Conservation (phyloP, 2,797 vertebrate genomes). For the Poeciliopsis gracilis region DNA sequence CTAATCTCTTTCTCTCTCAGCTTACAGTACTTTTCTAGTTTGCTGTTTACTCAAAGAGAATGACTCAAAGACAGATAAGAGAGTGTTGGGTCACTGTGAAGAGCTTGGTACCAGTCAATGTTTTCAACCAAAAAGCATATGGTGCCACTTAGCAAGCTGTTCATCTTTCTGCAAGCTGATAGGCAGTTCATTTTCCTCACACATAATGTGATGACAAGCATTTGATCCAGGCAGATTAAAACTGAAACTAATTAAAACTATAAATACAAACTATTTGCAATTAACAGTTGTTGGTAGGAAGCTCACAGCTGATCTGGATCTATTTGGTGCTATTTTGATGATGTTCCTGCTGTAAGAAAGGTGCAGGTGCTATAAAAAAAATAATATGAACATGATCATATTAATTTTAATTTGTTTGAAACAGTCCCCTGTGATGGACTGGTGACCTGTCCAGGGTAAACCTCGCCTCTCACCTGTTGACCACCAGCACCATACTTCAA, state of each 20-base stretch:
- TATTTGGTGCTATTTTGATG: neutral
- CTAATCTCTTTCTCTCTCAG: conserved; percentile 35
- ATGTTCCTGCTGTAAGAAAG: too few relatives aligned
- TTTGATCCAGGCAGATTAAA: neutral
- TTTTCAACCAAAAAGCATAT: neutral
- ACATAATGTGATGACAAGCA: neutral
- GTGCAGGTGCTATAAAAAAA: too few relatives aligned
- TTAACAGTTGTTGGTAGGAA: neutral
- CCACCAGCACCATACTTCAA: too few relatives aligned
- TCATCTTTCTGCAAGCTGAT: neutral
- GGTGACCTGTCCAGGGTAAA: too few relatives aligned
- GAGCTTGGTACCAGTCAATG: conserved; percentile 14
- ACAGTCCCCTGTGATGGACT: too few relatives aligned
- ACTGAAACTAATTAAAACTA: neutral
- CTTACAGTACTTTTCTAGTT: conserved; percentile 67
- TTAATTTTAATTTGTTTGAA: too few relatives aligned
- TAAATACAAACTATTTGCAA: neutral
- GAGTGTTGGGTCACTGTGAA: conserved; percentile 9
- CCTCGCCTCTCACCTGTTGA: too few relatives aligned
- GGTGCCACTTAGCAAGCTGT: conserved; percentile 8
- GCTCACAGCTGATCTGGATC: neutral
- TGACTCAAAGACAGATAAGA: conserved; percentile 24
- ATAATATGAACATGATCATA: too few relatives aligned
- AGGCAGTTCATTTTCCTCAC: neutral
- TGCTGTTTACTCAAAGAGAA: conserved; percentile 61